Evolutionary conservation across 2,888 invertebrate genomes (phyloP).

Genomic region (Agrilus cyanescens): DNA sequence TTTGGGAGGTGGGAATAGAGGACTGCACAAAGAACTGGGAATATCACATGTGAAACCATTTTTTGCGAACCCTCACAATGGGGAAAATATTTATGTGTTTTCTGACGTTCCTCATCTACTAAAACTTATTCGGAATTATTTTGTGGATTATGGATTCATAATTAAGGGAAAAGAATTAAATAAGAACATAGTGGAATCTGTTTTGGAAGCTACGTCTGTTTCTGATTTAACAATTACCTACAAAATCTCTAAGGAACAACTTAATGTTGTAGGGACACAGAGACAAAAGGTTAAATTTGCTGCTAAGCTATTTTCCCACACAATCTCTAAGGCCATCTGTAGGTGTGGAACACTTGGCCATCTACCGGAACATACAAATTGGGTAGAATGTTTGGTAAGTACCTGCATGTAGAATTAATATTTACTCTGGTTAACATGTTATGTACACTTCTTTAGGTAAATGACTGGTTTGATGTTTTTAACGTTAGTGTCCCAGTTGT

Average conservation of each 20-base stretch:
- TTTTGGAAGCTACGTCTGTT: not conserved
- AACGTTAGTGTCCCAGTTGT: slow-evolving; percentile 7
- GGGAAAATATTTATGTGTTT: slow-evolving; percentile 4
- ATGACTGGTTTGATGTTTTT: slow-evolving; percentile 15
- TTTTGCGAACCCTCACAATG: slow-evolving; percentile 1
- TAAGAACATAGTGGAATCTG: not conserved
- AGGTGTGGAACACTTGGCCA: slow-evolving; percentile 1
- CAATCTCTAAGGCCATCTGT: slow-evolving; percentile 8
- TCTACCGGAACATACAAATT: slow-evolving; percentile 4
- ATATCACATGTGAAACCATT: slow-evolving; percentile 1
- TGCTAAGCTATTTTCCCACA: slow-evolving; percentile 13
- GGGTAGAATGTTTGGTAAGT: no score
- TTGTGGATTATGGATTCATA: slow-evolving; percentile 5
- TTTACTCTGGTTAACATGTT: slow-evolving; percentile 3
- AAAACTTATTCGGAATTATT: slow-evolving; percentile 7
- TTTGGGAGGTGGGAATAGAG: slow-evolving; percentile 6
- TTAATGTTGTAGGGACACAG: not conserved
- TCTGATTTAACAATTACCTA: slow-evolving; percentile 2
- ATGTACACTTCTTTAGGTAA: slow-evolving; percentile 6
- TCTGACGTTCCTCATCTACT: slow-evolving; percentile 6
- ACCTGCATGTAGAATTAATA: slow-evolving; percentile 5
- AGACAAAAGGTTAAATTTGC: slow-evolving; percentile 8
- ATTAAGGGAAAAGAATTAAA: slow-evolving; percentile 2
- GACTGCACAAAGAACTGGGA: not conserved
- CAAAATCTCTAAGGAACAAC: not conserved